These are phyloP conservation scores for Acanthis flammea DNA, from an alignment of 2,797 vertebrate genomes.

Conservation along the genomic window DNA sequence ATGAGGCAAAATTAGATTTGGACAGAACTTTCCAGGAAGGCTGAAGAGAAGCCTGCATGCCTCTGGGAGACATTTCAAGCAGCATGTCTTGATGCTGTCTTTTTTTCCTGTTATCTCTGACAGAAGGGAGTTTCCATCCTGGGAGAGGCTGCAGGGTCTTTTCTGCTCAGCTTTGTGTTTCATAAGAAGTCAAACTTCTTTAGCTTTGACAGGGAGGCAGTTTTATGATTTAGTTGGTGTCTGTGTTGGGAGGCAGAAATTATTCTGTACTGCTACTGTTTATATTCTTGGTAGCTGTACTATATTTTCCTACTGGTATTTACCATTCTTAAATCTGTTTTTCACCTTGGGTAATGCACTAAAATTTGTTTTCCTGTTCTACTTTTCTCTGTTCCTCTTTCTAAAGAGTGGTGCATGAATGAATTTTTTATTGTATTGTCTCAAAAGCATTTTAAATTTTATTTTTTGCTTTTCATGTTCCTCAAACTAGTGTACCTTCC, in stretches of 20 bases:
- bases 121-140: neutral
- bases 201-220: neutral
- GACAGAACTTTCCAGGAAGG: neutral
- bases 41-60: neutral
- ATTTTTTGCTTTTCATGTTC: neutral
- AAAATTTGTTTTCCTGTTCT: neutral
- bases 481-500: neutral
- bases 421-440: neutral
- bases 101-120: neutral
- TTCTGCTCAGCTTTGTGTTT: neutral
- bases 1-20: neutral
- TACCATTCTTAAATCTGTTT: neutral
- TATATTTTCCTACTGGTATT: neutral
- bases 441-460: neutral
- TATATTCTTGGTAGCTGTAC: neutral
- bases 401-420: neutral
- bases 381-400: neutral
- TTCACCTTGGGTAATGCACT: neutral
- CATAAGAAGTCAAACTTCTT: neutral
- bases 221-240: neutral
- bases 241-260: neutral
- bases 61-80: neutral
- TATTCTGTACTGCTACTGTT: neutral
- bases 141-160: neutral
- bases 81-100: neutral